Base-by-base conservation (phyloP, 2,113 vertebrate genomes). In the Tenebrosternarchus preto region DNA sequence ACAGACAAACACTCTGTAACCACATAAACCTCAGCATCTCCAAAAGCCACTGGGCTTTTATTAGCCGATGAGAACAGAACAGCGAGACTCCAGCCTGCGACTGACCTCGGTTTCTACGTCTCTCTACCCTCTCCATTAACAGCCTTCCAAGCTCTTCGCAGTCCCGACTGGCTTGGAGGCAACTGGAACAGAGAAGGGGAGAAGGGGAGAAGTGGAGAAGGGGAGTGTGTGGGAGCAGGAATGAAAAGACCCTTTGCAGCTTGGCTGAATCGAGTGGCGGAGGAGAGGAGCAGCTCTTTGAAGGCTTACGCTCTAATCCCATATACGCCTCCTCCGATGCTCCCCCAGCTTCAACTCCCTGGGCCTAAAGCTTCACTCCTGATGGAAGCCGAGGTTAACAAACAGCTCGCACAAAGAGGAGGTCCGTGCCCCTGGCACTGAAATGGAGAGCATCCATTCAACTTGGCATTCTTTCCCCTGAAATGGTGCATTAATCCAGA, bases 221-320 rank as follows among this genome's bases (percentile, higher is more conserved):
- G n/a, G n/a, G n/a, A n/a, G n/a, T n/a, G n/a, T n/a, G n/a, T n/a
- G n/a, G n/a, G n/a, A n/a, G n/a, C 20, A 22, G 57, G 61, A 76
- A 79, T 79, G 46, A 82, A 71, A 77, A 7, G 9, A 11, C 60
- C 20, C 46, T 76, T 71, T 60, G 50, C 2, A 50, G 22, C 1
- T 24, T 5, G 69, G 86, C 73, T 85, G 86, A 87, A 87, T 83
- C 78, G 76, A 76, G 78, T 85, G 43, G 84, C 43, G 86, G 84
- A 82, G 85, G 31, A 84, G 19, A 43, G 69, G 80, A 84, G 82
- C 76, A 84, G 80, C 81, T 88, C 91, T 92, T 92, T 90, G 91
- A 92, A 90, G 91, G 89, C 84, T 90, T 88, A 63, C 80, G 82
- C 68, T 36, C 86, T 91, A 92, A 93, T 92, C 91, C 90, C 80